These are phyloP conservation scores for Balearica regulorum DNA, from an alignment of 2,797 vertebrate species.

Conservation along the genomic window DNA sequence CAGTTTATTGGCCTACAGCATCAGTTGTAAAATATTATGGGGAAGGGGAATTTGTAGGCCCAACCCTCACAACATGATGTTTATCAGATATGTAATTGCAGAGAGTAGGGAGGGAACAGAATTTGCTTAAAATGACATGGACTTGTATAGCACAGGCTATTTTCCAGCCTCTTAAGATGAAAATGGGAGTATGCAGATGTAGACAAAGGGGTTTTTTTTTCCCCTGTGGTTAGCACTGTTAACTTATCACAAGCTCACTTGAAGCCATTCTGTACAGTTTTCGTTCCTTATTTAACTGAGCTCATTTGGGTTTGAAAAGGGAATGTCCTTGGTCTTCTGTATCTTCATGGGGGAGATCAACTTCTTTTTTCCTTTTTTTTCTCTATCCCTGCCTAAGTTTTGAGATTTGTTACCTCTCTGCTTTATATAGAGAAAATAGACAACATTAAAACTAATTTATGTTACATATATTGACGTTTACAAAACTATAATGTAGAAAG, in stretches of 20 bases:
- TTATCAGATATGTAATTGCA: background rate
- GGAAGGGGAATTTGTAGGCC: background rate
- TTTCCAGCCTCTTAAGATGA: background rate
- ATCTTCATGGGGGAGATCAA: background rate
- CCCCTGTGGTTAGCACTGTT: background rate
- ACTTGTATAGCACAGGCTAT: background rate
- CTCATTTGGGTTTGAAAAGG: background rate
- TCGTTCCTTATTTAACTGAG: background rate
- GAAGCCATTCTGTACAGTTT: background rate
- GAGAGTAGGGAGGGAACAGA: background rate
- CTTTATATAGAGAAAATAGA: background rate
- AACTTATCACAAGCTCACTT: background rate
- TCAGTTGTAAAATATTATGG: background rate
- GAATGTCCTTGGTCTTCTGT: background rate
- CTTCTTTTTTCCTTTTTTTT: background rate
- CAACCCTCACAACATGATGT: background rate
- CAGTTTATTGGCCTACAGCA: background rate
- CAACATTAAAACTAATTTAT: background rate
- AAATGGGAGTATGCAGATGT: background rate
- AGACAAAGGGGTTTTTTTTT: background rate
- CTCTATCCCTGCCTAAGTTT: background rate
- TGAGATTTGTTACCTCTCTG: background rate
- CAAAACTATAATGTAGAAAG: background rate
- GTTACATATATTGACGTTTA: background rate
- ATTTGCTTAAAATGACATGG: background rate